Evolutionary conservation across 2,797 vertebrate genomes (phyloP), one percentile per base, ranked within the genome.

Genomic region (Myoxocephalus aenaeus): DNA sequence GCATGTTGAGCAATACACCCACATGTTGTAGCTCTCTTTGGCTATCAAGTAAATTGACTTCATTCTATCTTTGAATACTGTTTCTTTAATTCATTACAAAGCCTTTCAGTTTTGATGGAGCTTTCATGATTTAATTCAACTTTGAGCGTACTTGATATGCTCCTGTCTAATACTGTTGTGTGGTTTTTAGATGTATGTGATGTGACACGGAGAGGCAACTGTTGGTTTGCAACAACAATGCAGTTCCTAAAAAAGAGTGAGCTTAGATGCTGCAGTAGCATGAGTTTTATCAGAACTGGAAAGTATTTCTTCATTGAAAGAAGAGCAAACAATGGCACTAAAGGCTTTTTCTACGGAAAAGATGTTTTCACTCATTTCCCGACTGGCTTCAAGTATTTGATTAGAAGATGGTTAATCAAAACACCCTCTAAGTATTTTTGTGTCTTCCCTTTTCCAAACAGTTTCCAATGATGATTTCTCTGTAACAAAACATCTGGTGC

Each of bases 101-200:
- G 22, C 14, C 11, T 73, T 69, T 56, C 22, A 51, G 20, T 56
- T 69, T 3, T 7, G 7, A 61, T 64, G 27, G 18, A 50, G 29
- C 11, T 38, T 17, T 42, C 2, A 12, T 29, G 38, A 75, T 46
- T 65, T 48, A 5, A 51, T 42, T 53, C 17, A 50, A 32, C 64
- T 71, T 44, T 27, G 48, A 70, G 13, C 22, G 34, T 12, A 8
- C 7, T 65, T 65, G 12, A 76, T 75, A 64, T 17, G 1, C 46
- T 68, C 36, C 38, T 0, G 0, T 78, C n/a, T 32, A 73, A 32
- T 61, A 8, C 11, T 12, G 1, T 13, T 63, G 29, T 68, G 6
- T 61, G 15, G 53, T 14, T 57, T 57, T 27, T 1, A 27, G 25
- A 38, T 38, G 2, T 34, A 18, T 34, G 15, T 58, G 56, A 58